A percentile compares a stretch with the other conserved stretches of the same genome.
These are phyloP conservation scores for Campylorhamphus procurvoides DNA, from an alignment of 2,113 vertebrate species.

Conservation along the genomic window DNA sequence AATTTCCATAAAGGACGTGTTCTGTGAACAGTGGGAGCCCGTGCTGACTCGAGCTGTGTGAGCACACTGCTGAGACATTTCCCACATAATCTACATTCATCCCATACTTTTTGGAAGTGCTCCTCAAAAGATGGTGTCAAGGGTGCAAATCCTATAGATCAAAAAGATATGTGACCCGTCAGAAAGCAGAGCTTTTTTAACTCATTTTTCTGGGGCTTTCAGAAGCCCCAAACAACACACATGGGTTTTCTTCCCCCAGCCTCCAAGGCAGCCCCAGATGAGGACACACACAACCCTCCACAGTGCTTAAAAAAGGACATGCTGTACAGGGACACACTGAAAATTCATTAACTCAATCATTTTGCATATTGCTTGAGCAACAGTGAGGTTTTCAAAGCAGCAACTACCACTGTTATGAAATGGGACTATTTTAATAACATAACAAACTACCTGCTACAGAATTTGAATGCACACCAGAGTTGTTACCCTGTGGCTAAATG, in stretches of 20 bases:
- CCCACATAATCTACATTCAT: slow-evolving; percentile 62
- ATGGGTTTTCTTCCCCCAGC: neutral
- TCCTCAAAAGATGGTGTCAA: slow-evolving; percentile 38
- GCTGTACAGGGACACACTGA: neutral
- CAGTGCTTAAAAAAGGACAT: neutral
- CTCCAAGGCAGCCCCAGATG: neutral
- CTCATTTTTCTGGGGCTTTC: neutral
- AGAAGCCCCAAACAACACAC: neutral
- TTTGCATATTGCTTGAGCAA: neutral
- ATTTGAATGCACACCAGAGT: slow-evolving; percentile 14
- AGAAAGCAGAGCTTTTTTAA: neutral
- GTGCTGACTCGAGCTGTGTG: slow-evolving; percentile 21
- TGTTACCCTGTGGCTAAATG: slow-evolving; percentile 30
- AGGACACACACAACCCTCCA: fast-evolving
- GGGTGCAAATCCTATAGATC: slow-evolving; percentile 22
- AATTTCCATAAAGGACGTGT: slow-evolving; percentile 22
- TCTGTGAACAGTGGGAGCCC: slow-evolving; percentile 45
- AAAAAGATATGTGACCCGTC: neutral
- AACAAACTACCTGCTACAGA: neutral
- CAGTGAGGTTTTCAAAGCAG: neutral
- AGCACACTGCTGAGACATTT: slow-evolving; percentile 26
- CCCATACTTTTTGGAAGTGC: slow-evolving; percentile 32
- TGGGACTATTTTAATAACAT: neutral
- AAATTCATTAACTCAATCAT: neutral
- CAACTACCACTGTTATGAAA: neutral